Evolutionary conservation across 2,888 invertebrate species (phyloP).

Genomic region (Cerastis leucographa): DNA sequence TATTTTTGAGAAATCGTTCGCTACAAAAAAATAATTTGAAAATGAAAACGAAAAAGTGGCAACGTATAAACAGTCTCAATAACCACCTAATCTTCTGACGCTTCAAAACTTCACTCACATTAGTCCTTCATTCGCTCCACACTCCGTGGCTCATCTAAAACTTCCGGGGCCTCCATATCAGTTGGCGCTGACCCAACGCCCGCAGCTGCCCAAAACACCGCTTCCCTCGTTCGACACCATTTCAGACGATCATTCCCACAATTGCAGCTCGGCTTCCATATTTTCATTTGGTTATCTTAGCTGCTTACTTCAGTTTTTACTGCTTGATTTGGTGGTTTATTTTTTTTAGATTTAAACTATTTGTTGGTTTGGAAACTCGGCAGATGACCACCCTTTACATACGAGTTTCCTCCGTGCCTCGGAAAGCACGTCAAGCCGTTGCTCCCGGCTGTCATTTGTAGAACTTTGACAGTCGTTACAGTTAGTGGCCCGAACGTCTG

Average conservation of each 20-base stretch:
- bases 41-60: background rate
- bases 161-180: constrained; percentile 58
- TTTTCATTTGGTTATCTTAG: constrained; percentile 29
- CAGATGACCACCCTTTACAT: too few species aligned
- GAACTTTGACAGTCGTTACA: too few species aligned
- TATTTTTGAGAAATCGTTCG: background rate
- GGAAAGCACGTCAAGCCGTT: too few species aligned
- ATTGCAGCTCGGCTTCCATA: constrained; percentile 29
- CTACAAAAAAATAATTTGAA: background rate
- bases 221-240: constrained; percentile 51
- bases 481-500: too few species aligned
- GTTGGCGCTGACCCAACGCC: constrained; percentile 57
- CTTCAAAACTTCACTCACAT: background rate
- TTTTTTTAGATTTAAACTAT: background rate
- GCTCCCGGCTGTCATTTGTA: too few species aligned
- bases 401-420: too few species aligned
- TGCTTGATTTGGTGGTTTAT: background rate
- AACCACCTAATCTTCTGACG: background rate
- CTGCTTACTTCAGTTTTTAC: background rate
- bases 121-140: background rate
- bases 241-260: constrained; percentile 36
- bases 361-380: background rate
- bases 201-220: constrained; percentile 57
- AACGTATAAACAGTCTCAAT: background rate
- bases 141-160: constrained; percentile 44